phyloP scores from a whole-genome alignment of 2,888 invertebrate genomes.

The Kryphioiulus occultus region DNA sequence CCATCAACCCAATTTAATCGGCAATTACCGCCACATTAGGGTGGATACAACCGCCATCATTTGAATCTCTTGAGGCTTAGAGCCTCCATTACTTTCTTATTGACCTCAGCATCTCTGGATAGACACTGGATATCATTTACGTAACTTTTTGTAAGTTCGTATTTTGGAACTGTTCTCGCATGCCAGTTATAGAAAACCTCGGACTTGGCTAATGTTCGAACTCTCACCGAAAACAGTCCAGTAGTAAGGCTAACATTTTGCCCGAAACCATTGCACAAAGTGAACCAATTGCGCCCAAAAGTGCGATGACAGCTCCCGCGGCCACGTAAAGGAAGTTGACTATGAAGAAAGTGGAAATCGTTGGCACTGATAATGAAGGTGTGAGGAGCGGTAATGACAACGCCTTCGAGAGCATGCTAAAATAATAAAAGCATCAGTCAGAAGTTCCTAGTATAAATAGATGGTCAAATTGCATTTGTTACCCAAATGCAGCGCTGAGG shows the following conservation, averaged over 20 bases:
- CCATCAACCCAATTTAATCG: too few relatives aligned
- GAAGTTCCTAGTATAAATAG: too few relatives aligned
- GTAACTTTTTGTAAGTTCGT: too few relatives aligned
- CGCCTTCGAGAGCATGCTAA: neutral
- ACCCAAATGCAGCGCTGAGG: neutral
- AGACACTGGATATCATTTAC: too few relatives aligned
- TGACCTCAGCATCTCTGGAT: too few relatives aligned
- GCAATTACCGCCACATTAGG: too few relatives aligned
- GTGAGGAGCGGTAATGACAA: neutral
- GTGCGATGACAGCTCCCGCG: neutral
- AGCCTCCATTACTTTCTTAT: too few relatives aligned
- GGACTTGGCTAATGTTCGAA: neutral
- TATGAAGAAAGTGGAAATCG: neutral
- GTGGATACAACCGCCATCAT: too few relatives aligned
- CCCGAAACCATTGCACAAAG: neutral
- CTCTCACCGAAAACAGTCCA: neutral
- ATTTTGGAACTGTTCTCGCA: too few relatives aligned
- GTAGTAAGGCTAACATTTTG: neutral
- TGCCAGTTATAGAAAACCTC: too few relatives aligned
- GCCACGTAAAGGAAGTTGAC: neutral
- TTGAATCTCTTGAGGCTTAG: too few relatives aligned
- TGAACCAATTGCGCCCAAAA: neutral
- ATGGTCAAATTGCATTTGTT: neutral
- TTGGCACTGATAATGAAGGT: neutral
- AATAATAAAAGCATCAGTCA: too few relatives aligned